Base-by-base conservation (phyloP, 1,140 invertebrate genomes). In the Ips nitidus region DNA sequence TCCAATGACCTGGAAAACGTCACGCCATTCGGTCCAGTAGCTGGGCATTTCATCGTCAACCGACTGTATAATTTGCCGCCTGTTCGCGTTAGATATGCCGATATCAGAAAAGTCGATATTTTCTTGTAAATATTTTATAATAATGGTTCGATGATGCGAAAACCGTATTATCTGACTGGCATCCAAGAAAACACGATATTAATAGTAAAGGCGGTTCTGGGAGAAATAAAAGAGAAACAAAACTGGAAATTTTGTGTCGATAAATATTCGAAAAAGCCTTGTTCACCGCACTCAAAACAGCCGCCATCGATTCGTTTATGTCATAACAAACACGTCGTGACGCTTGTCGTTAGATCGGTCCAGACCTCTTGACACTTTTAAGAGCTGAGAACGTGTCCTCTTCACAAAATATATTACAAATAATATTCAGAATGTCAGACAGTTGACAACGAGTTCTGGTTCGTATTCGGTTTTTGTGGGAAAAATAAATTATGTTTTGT, bases 1-100 rank as follows among this genome's bases (percentile, higher is more conserved):
- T 36, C 37, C 52, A 55, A 55, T 55, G 52, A 55, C 52, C 52
- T 55, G 52, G 52, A 55, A 55, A 55, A 37, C 37, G 52, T 55
- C 52, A 50, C 22, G 22, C 6, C 22, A 22, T 55, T 55, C 52
- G 37, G 52, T 55, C 37, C 52, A 36, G 52, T 50, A 37, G 8
- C 36, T 38, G 37, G 8, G n/a, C 52, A 55, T 38, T 55, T 55
- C 52, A 2, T 55, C 37, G 37, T 22, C 52, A 55, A 55, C 37
- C 52, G 37, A 55, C 37, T 55, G 52, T 55, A 37, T 55, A 38
- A 55, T 55, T 55, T 55, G 52, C n/a, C 52, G 52, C 52, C 52
- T 55, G 52, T 55, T 55, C 52, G 37, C 5, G 8, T 55, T 55
- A 55, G 52, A 55, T 55, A 55, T 55, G 8, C 45, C 22, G 45